Conservation (phyloP, 2,113 vertebrate genomes). For the Carlito syrichta region DNA sequence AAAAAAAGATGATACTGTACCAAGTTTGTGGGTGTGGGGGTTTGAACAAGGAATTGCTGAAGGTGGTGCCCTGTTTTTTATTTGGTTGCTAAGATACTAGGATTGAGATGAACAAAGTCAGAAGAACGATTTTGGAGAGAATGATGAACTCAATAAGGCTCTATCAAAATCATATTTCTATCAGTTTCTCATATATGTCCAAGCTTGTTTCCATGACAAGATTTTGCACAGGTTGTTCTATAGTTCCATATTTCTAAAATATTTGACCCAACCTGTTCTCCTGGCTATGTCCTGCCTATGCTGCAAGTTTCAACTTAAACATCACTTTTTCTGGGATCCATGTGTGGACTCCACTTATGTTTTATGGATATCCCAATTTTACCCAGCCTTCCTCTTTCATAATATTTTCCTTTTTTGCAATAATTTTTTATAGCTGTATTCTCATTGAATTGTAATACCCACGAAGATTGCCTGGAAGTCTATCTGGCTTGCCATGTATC, state of each 20-base stretch:
- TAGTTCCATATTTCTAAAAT: not conserved
- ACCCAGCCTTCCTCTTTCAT: rapidly evolving
- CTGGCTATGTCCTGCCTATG: too few species aligned
- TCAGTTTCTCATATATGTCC: not conserved
- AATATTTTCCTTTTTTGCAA: not conserved
- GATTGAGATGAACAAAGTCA: not conserved
- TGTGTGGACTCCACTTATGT: not conserved
- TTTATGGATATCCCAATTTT: not conserved
- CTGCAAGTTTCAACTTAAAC: not conserved
- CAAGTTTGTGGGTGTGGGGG: too few species aligned
- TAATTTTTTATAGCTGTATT: not conserved
- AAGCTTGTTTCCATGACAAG: not conserved
- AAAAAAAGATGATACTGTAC: not conserved
- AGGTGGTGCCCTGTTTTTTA: not conserved
- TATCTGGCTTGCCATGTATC: not conserved
- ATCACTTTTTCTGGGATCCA: not conserved
- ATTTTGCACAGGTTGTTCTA: not conserved
- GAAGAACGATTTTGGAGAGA: not conserved
- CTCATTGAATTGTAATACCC: not conserved
- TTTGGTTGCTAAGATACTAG: not conserved
- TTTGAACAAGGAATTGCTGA: not conserved
- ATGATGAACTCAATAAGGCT: not conserved
- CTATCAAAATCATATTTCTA: not conserved
- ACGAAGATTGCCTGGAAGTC: not conserved
- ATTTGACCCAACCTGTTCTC: not conserved